phyloP scores from a whole-genome alignment of 2,888 invertebrate species.

The Drosophila ezoana region DNA sequence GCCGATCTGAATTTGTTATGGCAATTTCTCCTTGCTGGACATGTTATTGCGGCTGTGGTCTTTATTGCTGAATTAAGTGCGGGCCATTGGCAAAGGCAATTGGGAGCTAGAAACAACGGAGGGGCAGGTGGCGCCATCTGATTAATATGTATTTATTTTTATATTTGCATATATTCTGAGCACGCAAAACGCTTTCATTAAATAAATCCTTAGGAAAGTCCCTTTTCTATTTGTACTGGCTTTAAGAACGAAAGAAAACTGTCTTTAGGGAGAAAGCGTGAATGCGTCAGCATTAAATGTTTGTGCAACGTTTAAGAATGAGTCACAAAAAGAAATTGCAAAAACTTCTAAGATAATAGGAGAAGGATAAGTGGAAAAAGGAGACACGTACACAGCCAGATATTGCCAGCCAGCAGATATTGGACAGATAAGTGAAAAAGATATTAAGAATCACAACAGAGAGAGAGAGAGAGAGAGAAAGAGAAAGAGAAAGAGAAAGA shows the following conservation, averaged over 20 bases:
- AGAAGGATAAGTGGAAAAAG: background rate
- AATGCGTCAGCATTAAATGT: background rate
- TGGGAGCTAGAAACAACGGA: background rate
- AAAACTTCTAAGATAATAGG: background rate
- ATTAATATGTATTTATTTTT: conserved; percentile 1
- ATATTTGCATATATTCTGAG: background rate
- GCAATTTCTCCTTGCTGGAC: background rate
- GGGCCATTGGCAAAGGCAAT: background rate
- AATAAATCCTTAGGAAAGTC: background rate
- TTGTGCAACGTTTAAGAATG: background rate
- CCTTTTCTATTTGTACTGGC: background rate
- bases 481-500: background rate
- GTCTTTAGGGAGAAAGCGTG: too few relatives aligned
- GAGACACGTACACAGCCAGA: background rate
- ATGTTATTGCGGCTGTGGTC: fast-evolving
- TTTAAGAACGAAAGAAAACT: too few relatives aligned
- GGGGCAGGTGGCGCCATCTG: too few relatives aligned
- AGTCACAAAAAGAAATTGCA: background rate
- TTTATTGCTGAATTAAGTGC: conserved; percentile 33
- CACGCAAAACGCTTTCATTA: background rate
- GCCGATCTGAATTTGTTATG: background rate
- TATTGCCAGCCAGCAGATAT: background rate
- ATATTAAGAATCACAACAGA: background rate
- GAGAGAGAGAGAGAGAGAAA: background rate
- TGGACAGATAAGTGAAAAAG: background rate